Evolutionary conservation across 2,113 vertebrate genomes (phyloP).

Genomic region (Buteo buteo): DNA sequence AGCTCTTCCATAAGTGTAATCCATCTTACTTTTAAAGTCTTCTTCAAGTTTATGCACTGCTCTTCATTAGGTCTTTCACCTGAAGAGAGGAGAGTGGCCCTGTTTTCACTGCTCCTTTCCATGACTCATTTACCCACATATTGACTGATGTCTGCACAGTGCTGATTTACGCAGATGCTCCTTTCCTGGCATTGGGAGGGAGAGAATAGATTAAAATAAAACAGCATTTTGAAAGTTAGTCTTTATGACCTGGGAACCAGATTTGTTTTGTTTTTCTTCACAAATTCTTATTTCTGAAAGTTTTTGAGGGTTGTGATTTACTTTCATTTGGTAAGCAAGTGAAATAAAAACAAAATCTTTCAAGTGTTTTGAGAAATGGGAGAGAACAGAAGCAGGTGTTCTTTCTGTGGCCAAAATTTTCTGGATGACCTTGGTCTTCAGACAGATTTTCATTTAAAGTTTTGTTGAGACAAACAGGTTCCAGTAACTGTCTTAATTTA

Average conservation of each 20-base stretch:
- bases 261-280: not conserved
- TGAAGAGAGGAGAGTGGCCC: not conserved
- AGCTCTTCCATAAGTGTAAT: not conserved
- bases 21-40: not conserved
- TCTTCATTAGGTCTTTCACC: not conserved
- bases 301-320: not conserved
- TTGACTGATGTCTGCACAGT: not conserved
- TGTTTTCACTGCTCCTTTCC: not conserved
- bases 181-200: not conserved
- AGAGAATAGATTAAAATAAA: not conserved
- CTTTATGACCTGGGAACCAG: not conserved
- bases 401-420: not conserved
- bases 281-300: not conserved
- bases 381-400: not conserved
- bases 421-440: not conserved
- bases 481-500: not conserved
- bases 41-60: not conserved
- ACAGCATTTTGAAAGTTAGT: not conserved
- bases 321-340: not conserved
- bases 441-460: not conserved
- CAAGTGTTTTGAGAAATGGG: not conserved
- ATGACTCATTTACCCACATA: not conserved
- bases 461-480: not conserved
- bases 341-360: not conserved
- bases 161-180: accelerated